Evolutionary conservation across 1,140 invertebrate species (phyloP).

Genomic region (Drosophila watanabei): DNA sequence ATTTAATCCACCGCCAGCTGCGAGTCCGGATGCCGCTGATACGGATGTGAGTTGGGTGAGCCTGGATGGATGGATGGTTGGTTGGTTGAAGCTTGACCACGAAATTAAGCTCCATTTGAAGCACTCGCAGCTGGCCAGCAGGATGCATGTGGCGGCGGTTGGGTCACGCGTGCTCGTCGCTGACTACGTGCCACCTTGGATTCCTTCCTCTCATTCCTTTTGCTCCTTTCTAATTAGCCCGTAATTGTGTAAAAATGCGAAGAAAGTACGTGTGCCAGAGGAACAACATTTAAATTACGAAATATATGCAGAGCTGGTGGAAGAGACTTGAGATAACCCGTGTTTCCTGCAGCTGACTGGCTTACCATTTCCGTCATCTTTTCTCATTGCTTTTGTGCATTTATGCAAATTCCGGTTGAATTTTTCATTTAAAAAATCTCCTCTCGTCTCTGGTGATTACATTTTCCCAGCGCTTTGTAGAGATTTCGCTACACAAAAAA

Average conservation of each 20-base stretch:
- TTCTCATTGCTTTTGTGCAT: slow-evolving; percentile 40
- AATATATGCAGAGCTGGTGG: slow-evolving; percentile 5
- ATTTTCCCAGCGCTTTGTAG: slow-evolving; percentile 41
- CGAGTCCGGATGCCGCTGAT: slow-evolving; percentile 10
- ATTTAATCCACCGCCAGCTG: slow-evolving; percentile 43
- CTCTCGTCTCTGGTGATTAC: slow-evolving; percentile 48
- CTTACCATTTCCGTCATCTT: slow-evolving; percentile 13
- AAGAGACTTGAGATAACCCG: background rate
- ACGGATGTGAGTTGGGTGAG: slow-evolving; percentile 4
- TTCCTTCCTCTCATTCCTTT: slow-evolving; percentile 2
- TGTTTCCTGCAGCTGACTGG: slow-evolving; percentile 9
- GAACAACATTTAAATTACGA: slow-evolving; percentile 28
- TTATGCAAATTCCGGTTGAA: slow-evolving; percentile 70
- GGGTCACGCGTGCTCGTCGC: slow-evolving; percentile 16
- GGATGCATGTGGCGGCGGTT: slow-evolving; percentile 46
- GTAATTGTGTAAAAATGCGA: slow-evolving; percentile 46
- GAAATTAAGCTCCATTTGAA: slow-evolving; percentile 60
- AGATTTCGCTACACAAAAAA: slow-evolving; percentile 35
- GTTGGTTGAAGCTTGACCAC: slow-evolving; percentile 24
- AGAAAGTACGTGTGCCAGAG: slow-evolving; percentile 20
- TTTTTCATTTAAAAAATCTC: slow-evolving; percentile 47
- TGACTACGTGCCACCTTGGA: slow-evolving; percentile 42
- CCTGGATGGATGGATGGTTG: slow-evolving; percentile 10
- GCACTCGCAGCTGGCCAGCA: slow-evolving; percentile 24
- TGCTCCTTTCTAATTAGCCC: slow-evolving; percentile 37